Evolutionary conservation across 1,140 invertebrate genomes (phyloP).

Genomic region (Cyphomyrmex costatus): DNA sequence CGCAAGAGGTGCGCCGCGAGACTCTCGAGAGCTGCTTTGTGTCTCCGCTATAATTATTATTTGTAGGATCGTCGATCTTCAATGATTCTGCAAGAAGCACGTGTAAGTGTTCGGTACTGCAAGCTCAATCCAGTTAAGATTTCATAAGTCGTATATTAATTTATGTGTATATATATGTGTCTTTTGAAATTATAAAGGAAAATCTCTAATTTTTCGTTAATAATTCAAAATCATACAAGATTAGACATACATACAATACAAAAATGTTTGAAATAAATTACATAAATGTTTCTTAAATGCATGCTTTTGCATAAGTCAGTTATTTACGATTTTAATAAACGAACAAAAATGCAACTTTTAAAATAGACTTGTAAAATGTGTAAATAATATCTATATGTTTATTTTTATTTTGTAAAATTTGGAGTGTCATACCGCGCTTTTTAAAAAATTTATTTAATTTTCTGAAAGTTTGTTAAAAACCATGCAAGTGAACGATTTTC

Average conservation of each 20-base stretch:
- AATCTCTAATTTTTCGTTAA: neutral
- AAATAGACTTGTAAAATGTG: neutral
- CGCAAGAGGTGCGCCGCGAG: slow-evolving; percentile 52
- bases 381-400: neutral
- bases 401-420: slow-evolving; percentile 13
- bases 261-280: neutral
- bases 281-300: neutral
- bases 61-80: slow-evolving; percentile 63
- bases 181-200: neutral
- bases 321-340: neutral
- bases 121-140: neutral
- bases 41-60: slow-evolving; percentile 72
- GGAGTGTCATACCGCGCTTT: neutral
- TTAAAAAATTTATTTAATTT: slow-evolving; percentile 37
- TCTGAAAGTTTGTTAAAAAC: slow-evolving; percentile 37
- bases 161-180: neutral
- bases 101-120: neutral
- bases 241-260: too few relatives aligned
- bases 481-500: slow-evolving; percentile 14
- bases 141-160: neutral
- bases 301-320: neutral
- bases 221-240: neutral
- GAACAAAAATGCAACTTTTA: neutral
- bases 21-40: slow-evolving; percentile 69
- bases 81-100: slow-evolving; percentile 1